These are phyloP conservation scores for Clostera curtula DNA, from an alignment of 2,888 invertebrate species.

Conservation along the genomic window DNA sequence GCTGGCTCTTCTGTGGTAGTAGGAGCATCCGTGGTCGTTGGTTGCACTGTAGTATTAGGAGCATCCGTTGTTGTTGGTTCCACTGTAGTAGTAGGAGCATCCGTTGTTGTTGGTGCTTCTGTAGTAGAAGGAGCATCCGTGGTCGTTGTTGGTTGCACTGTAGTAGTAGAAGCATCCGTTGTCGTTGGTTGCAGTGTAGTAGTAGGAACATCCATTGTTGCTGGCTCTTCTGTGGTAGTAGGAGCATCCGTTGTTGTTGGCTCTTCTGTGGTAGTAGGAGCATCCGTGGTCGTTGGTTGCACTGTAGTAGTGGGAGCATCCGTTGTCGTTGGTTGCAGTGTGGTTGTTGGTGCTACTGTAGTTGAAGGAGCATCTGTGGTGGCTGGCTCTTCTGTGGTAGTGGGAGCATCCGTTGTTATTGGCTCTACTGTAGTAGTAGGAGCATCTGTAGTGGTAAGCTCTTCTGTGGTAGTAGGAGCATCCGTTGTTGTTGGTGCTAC, in stretches of 20 bases:
- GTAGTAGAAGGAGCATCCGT: not conserved
- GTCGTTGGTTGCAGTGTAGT: slow-evolving; percentile 1
- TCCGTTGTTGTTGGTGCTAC: no score
- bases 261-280: no score
- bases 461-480: no score
- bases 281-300: no score
- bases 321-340: not conserved
- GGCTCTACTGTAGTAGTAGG: no score
- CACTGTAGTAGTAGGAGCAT: not conserved
- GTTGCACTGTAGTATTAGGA: not conserved
- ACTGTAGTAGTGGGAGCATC: no score
- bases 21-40: not conserved
- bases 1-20: not conserved
- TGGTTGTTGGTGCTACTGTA: not conserved
- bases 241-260: no score
- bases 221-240: no score
- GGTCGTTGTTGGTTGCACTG: not conserved
- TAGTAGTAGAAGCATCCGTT: not conserved
- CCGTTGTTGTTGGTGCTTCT: not conserved
- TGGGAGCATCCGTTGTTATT: no score
- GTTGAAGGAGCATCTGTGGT: no score
- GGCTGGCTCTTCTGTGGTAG: no score
- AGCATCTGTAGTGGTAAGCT: not conserved
- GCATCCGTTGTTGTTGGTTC: not conserved
- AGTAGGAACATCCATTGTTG: not conserved